Evolutionary conservation across 2,797 vertebrate genomes (phyloP).

Genomic region (Poeciliopsis infans): DNA sequence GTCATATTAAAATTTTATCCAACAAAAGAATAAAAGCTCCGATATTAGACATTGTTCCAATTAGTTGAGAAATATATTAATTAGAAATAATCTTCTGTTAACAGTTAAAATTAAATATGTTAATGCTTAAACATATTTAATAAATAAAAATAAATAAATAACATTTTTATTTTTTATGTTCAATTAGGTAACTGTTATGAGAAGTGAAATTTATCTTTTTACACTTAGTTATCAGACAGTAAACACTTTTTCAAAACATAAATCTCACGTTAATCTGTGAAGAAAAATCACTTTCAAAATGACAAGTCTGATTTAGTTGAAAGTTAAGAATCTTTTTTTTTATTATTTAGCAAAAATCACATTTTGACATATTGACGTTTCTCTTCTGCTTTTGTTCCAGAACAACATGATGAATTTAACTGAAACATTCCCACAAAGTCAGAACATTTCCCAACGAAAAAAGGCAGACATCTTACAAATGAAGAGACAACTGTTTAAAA

Average conservation of each 20-base stretch:
- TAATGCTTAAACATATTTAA: neutral
- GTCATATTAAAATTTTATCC: neutral
- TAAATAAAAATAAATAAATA: neutral
- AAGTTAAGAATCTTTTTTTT: neutral
- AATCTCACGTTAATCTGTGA: neutral
- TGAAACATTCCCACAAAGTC: slow-evolving; percentile 41
- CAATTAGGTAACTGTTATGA: neutral
- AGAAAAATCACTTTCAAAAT: neutral
- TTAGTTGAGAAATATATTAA: neutral
- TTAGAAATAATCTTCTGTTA: neutral
- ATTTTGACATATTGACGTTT: neutral
- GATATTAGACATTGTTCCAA: neutral
- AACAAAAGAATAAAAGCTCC: neutral
- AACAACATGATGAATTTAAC: neutral
- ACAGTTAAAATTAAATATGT: neutral
- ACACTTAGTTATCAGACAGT: neutral
- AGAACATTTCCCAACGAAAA: slow-evolving; percentile 64
- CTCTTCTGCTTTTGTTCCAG: neutral
- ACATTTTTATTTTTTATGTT: neutral
- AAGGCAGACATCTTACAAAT: slow-evolving; percentile 62
- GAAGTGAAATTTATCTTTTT: neutral
- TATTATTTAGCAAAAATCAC: neutral
- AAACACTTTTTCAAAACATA: neutral
- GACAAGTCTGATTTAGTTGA: neutral
- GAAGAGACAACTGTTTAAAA: slow-evolving; percentile 66